Percentiles rank a stretch among this genome's conserved stretches.
Conservation (phyloP, 1,140 invertebrate genomes). For the Oncopeltus fasciatus region DNA sequence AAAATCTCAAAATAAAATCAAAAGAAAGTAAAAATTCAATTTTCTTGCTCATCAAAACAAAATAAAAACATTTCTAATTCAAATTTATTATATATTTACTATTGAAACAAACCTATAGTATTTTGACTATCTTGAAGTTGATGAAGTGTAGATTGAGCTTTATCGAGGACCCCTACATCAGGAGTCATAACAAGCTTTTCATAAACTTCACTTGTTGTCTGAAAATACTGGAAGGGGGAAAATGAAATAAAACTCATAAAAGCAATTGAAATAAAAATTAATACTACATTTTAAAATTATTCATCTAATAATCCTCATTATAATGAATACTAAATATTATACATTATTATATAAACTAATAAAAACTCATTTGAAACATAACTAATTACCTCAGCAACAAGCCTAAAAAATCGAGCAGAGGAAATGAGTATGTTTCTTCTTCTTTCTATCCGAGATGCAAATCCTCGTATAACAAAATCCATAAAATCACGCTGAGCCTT, state of each 20-base stretch:
- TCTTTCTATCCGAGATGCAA: conserved; percentile 57
- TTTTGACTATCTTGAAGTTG: conserved; percentile 37
- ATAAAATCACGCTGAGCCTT: conserved; percentile 56
- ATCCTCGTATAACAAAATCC: conserved; percentile 65
- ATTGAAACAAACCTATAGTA: conserved; percentile 28
- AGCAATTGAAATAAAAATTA: too few relatives aligned
- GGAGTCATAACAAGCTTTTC: conserved; percentile 46
- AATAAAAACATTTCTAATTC: too few relatives aligned
- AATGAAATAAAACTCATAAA: neutral
- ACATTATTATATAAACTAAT: neutral
- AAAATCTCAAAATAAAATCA: too few relatives aligned
- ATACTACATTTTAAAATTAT: too few relatives aligned
- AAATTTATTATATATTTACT: too few relatives aligned
- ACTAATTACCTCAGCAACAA: conserved; percentile 48
- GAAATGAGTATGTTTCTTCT: conserved; percentile 60
- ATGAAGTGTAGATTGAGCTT: conserved; percentile 34
- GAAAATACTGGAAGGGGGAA: conserved; percentile 37
- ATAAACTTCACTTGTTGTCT: conserved; percentile 47
- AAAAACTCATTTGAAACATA: neutral
- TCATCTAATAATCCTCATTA: neutral
- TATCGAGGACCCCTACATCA: conserved; percentile 38
- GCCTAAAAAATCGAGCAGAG: conserved; percentile 56
- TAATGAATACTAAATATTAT: neutral
- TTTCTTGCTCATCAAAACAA: too few relatives aligned
- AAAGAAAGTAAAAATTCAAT: too few relatives aligned